phyloP scores from a whole-genome alignment of 2,888 invertebrate species.

The Acleris literana region DNA sequence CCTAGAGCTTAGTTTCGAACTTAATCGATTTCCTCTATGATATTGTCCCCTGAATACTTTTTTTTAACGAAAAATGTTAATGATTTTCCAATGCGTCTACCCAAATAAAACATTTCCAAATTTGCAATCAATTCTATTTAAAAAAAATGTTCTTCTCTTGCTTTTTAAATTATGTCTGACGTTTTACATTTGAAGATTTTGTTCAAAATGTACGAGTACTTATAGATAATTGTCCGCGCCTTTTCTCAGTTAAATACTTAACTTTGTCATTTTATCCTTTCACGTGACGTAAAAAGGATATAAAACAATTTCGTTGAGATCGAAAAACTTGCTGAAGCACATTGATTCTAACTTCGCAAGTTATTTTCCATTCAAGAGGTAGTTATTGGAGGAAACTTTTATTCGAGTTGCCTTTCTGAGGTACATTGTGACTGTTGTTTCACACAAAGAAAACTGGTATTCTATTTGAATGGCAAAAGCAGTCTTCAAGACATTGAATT shows the following conservation, averaged over 20 bases:
- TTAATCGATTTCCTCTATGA: too few relatives aligned
- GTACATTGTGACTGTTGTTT: constrained; percentile 6
- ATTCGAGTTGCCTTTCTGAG: constrained; percentile 17
- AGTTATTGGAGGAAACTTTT: constrained; percentile 19
- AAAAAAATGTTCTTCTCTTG: too few relatives aligned
- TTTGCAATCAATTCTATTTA: too few relatives aligned
- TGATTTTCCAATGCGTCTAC: too few relatives aligned
- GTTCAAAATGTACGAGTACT: not conserved
- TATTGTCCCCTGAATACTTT: too few relatives aligned
- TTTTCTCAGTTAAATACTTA: constrained; percentile 10
- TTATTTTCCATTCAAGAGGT: constrained; percentile 7
- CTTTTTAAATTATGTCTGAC: too few relatives aligned
- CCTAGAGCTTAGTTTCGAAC: too few relatives aligned
- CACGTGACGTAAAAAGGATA: constrained; percentile 5
- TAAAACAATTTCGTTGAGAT: constrained; percentile 24
- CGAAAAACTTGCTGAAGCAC: constrained; percentile 26
- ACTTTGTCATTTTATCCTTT: constrained; percentile 9
- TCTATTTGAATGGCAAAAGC: constrained; percentile 9
- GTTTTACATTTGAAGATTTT: too few relatives aligned
- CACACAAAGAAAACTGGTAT: constrained; percentile 4
- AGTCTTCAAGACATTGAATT: not conserved
- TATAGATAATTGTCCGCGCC: not conserved
- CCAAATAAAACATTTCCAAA: too few relatives aligned
- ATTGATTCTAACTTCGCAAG: constrained; percentile 17
- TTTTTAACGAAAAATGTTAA: too few relatives aligned